Evolutionary conservation across 2,888 invertebrate species (phyloP).

Genomic region (Ophion ventricosus): DNA sequence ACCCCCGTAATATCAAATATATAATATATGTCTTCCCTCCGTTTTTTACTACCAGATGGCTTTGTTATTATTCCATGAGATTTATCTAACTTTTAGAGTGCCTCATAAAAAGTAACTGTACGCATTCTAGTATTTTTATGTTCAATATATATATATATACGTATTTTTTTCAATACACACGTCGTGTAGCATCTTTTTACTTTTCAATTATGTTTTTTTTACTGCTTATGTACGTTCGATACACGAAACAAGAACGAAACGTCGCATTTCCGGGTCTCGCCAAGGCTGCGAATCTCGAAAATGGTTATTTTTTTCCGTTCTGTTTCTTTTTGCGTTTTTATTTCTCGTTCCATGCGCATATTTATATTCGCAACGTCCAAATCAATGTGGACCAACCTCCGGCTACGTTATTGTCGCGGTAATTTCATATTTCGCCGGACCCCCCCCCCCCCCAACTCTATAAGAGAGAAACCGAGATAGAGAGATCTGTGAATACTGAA

Average conservation of each 20-base stretch:
- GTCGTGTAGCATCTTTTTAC: neutral
- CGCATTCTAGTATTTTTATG: neutral
- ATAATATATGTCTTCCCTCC: neutral
- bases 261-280: neutral
- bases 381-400: slow-evolving; percentile 2
- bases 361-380: neutral
- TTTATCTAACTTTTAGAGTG: neutral
- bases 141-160: neutral
- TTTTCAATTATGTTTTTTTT: neutral
- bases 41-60: neutral
- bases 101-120: neutral
- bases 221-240: neutral
- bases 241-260: neutral
- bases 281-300: neutral
- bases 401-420: neutral
- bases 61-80: neutral
- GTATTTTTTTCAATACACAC: neutral
- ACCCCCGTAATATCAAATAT: neutral
- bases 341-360: neutral
- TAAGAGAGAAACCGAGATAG: neutral
- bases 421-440: neutral
- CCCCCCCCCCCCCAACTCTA: neutral
- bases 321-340: neutral
- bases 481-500: neutral
- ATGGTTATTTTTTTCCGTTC: neutral